A percentile compares a stretch with the other conserved stretches of the same genome.
Evolutionary conservation across 2,113 vertebrate species (phyloP).

Genomic region (Columba janthina): DNA sequence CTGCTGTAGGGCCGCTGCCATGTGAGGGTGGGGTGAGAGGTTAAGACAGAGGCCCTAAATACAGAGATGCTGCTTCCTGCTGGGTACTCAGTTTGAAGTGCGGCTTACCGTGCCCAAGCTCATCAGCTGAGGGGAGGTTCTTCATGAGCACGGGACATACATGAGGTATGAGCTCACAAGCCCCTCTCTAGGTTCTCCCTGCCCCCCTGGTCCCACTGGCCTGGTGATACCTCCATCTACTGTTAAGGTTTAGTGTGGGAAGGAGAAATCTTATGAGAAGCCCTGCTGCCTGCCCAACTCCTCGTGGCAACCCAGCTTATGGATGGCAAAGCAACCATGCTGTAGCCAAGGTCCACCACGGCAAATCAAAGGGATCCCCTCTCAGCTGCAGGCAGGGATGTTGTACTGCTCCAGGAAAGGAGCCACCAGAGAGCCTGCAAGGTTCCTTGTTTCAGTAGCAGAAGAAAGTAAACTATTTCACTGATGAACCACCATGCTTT

Average conservation of each 20-base stretch:
- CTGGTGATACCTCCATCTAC: background rate
- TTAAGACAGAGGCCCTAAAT: background rate
- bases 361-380: background rate
- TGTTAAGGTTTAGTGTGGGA: rapidly evolving
- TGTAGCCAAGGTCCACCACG: background rate
- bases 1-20: background rate
- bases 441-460: background rate
- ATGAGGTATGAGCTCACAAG: background rate
- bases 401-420: background rate
- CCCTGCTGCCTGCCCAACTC: background rate
- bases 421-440: background rate
- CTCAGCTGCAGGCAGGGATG: background rate
- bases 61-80: background rate
- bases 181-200: background rate
- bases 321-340: rapidly evolving
- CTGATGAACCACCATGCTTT: background rate
- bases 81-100: background rate
- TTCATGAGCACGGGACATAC: rapidly evolving
- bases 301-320: background rate
- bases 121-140: background rate
- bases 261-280: rapidly evolving
- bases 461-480: background rate
- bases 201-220: background rate
- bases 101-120: rapidly evolving
- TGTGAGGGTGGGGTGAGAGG: background rate